Conservation (phyloP, 2,113 vertebrate genomes). For the Lycocorax pyrrhopterus region DNA sequence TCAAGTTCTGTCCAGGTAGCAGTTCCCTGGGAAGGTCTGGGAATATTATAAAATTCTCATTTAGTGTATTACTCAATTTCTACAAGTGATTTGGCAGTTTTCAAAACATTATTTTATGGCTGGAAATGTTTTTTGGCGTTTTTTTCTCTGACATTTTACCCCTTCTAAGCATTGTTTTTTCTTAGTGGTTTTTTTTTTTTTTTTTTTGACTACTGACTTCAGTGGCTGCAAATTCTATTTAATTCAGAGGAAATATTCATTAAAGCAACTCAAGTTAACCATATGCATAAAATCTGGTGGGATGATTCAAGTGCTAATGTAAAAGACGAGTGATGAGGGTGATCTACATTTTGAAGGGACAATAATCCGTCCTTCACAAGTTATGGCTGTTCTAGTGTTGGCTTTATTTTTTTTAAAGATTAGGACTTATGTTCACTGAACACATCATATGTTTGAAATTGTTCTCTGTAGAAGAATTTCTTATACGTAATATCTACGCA, state of each 20-base stretch:
- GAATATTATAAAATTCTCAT: not conserved
- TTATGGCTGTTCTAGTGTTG: not conserved
- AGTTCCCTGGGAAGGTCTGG: not conserved
- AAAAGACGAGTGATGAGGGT: not conserved
- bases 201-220: not conserved
- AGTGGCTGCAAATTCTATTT: not conserved
- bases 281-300: not conserved
- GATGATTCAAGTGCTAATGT: not conserved
- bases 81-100: not conserved
- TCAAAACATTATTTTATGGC: not conserved
- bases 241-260: not conserved
- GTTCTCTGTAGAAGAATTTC: not conserved
- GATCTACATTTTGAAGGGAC: not conserved
- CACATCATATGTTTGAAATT: not conserved
- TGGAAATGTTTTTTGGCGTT: rapidly evolving
- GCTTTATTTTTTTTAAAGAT: not conserved
- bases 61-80: not conserved
- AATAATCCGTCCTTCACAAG: not conserved
- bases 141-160: not conserved
- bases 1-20: not conserved
- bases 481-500: not conserved
- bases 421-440: not conserved
- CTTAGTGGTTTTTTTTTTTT: too few species aligned
- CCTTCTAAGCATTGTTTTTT: not conserved
- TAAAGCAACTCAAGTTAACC: not conserved